phyloP scores from a whole-genome alignment of 2,888 invertebrate species.

The Nomada fucata region DNA sequence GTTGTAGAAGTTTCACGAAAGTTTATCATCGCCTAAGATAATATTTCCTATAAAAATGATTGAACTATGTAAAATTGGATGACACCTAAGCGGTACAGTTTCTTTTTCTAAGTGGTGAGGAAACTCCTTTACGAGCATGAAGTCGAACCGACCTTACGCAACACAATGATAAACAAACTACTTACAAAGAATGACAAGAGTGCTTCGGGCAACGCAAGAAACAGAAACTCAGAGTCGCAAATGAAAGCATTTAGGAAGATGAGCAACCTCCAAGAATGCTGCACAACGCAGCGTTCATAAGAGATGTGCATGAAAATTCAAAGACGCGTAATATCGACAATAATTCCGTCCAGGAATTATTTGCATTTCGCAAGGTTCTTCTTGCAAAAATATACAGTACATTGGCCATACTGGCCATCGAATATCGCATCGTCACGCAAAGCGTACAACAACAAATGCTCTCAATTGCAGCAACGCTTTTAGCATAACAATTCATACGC shows the following conservation, averaged over 20 bases:
- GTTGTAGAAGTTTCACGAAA: neutral
- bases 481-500: conserved; percentile 21
- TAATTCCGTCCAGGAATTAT: conserved; percentile 4
- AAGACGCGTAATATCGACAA: neutral
- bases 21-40: neutral
- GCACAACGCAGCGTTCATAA: neutral
- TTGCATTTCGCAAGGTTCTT: neutral
- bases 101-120: conserved; percentile 4
- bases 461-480: conserved; percentile 10
- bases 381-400: conserved; percentile 7
- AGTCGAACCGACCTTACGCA: conserved; percentile 6
- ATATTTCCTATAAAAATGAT: neutral
- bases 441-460: conserved; percentile 16
- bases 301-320: neutral
- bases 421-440: neutral
- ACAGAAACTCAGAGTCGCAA: neutral
- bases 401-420: neutral
- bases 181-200: conserved; percentile 10
- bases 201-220: conserved; percentile 25
- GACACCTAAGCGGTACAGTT: neutral
- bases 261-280: neutral
- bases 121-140: conserved; percentile 6
- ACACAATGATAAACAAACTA: conserved; percentile 13
- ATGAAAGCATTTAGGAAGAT: conserved; percentile 10
- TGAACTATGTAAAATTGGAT: neutral